Evolutionary conservation across 2,888 invertebrate genomes (phyloP).

Genomic region (Nephrocerus scutellatus): DNA sequence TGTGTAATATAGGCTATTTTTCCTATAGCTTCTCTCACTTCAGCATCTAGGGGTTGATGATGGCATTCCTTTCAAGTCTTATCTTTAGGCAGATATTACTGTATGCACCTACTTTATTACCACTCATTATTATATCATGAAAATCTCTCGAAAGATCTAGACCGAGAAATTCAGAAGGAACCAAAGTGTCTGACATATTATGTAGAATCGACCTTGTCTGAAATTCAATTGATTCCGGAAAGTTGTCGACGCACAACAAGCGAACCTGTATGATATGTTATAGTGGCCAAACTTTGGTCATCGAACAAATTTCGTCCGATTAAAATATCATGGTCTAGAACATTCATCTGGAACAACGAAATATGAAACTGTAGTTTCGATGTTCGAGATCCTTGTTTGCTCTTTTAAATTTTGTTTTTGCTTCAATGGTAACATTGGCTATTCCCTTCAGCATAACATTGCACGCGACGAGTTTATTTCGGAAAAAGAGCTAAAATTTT

Average conservation of each 20-base stretch:
- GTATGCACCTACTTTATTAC: slow-evolving; percentile 5
- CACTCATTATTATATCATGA: slow-evolving; percentile 8
- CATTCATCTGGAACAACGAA: slow-evolving; percentile 5
- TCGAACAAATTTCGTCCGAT: slow-evolving; percentile 8
- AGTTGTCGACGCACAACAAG: slow-evolving; percentile 6
- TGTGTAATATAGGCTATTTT: too few relatives aligned
- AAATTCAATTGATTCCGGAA: slow-evolving; percentile 9
- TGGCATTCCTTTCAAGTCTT: slow-evolving; percentile 4
- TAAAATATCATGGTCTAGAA: slow-evolving; percentile 5
- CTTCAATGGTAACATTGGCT: slow-evolving; percentile 8
- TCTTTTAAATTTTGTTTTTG: slow-evolving; percentile 6
- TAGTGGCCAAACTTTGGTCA: slow-evolving; percentile 8
- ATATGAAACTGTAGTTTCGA: slow-evolving; percentile 6
- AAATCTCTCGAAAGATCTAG: slow-evolving; percentile 3
- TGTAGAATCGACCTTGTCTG: slow-evolving; percentile 1
- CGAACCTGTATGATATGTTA: slow-evolving; percentile 8
- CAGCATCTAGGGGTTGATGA: too few relatives aligned
- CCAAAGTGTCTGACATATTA: slow-evolving; percentile 6
- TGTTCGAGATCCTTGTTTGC: slow-evolving; percentile 5
- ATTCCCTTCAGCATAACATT: slow-evolving; percentile 8
- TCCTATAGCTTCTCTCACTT: too few relatives aligned
- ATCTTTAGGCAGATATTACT: slow-evolving; percentile 7
- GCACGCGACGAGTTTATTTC: slow-evolving; percentile 7
- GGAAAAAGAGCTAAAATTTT: slow-evolving; percentile 5
- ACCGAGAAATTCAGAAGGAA: slow-evolving; percentile 6